Evolutionary conservation across 2,113 vertebrate genomes (phyloP), one percentile per base, ranked within the genome.

Genomic region (Mirza zaza): DNA sequence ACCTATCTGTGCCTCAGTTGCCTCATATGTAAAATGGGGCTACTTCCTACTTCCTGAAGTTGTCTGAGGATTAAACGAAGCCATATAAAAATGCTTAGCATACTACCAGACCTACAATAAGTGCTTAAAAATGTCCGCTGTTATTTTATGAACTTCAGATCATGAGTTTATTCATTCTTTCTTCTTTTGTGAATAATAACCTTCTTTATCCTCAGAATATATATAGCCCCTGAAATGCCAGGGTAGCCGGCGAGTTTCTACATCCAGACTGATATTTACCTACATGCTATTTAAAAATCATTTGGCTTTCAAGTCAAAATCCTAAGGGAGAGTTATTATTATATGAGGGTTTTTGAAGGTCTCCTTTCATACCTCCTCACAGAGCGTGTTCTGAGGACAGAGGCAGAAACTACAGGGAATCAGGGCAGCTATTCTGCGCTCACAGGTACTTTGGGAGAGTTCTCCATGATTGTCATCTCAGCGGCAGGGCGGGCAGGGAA

Each of bases 301-400:
- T 92, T 75, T 42, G 13, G 65, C 63, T 96, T 96, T 87, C 87
- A 87, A 87, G 85, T 96, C 39, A 96, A 96, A 92, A 52, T 87
- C 65, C 29, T 48, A 20, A 14, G 39, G 48, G 82, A 73, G 80
- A 63, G 14, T 48, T 61, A 90, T 92, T 89, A 85, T 65, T 76
- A 52, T 59, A 90, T 11, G 20, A 4, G 12, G 34, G 27, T 70
- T 52, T 94, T 52, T 65, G 32, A 96, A 96, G 84, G 83, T 45
- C 20, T 91, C 75, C 42, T 90, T 96, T 95, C 80, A 55, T 36
- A 87, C 68, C 42, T 67, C 52, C 39, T 92, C 55, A 48, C 77
- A 73, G 52, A 86, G 21, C 15, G n/a, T 39, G 57, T 68, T 83
- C 83, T 52, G 52, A 80, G 77, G 81, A 81, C 11, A 84, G 32